phyloP scores from a whole-genome alignment of 2,113 vertebrate genomes.

The Numida meleagris region DNA sequence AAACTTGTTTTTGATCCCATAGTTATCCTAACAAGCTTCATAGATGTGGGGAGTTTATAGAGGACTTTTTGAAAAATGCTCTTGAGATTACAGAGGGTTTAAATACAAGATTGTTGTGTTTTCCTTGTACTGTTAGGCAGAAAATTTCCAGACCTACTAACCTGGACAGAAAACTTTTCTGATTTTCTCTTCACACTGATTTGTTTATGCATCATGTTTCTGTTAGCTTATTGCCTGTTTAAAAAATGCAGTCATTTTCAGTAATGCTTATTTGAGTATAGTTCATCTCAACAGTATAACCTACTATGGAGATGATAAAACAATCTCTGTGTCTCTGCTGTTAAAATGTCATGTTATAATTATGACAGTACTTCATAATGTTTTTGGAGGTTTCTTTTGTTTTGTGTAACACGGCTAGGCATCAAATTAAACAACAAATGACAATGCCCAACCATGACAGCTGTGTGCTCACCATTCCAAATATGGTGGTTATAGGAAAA shows the following conservation, averaged over 20 bases:
- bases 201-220: background rate
- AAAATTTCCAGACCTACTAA: background rate
- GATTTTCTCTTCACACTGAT: background rate
- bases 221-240: background rate
- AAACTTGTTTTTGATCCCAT: background rate
- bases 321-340: background rate
- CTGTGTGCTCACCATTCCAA: background rate
- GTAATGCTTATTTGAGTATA: background rate
- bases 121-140: background rate
- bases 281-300: background rate
- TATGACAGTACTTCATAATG: background rate
- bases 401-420: background rate
- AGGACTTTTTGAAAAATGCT: background rate
- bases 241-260: background rate
- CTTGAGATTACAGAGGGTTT: background rate
- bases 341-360: background rate
- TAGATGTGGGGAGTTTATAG: background rate
- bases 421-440: background rate
- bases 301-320: background rate
- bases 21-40: background rate
- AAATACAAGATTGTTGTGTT: background rate
- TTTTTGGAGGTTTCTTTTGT: background rate
- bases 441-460: background rate
- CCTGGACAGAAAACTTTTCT: background rate
- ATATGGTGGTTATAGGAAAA: background rate